Evolutionary conservation across 2,113 vertebrate species (phyloP), one percentile per base, ranked within the genome.

Genomic region (Calidris pugnax): DNA sequence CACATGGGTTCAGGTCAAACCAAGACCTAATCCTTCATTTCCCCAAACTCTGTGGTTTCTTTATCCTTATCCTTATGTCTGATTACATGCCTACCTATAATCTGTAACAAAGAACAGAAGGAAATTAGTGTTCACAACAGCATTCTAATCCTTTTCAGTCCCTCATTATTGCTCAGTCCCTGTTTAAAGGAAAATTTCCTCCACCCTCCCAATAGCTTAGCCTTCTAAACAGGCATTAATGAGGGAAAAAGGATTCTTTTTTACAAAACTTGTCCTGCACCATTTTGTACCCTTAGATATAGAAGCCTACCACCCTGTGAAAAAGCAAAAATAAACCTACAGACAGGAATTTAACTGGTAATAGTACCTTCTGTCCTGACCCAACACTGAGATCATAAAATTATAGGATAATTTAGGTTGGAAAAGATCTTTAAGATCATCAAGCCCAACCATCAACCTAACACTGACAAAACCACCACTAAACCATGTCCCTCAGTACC

Each of bases 391-490:
- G 9, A 64, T 67, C 27, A 30, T 14, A 79, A 50, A 85, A 51
- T 19, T 12, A 64, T 7, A 50, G 39, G 74, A 78, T n/a, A 6
- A 39, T 48, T 56, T 35, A 60, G 23, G 8, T 53, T n/a, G 53
- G 35, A 60, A 64, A 75, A 59, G 14, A 28, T 14, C 27, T 33
- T 47, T 75, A 75, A 45, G 33, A 41, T 55, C 33, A 33, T 21
- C 1, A 0, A 26, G 55, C 47, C 8, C 55, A 69, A 75, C 27
- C 1, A 0, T 33, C 1, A 59, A 20, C 14, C 27, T 67, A 50
- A 5, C 37, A 43, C 21, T 23, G 32, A 14, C 18, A 17, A 89
- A 32, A 26, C 26, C 22, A 51, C 8, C 11, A 10, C 47, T 27
- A 67, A 66, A 43, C 51, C 12, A 21, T 41, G 41, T 20, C 35